phyloP scores from a whole-genome alignment of 2,113 vertebrate genomes.

The Myrmophylax atrothorax region DNA sequence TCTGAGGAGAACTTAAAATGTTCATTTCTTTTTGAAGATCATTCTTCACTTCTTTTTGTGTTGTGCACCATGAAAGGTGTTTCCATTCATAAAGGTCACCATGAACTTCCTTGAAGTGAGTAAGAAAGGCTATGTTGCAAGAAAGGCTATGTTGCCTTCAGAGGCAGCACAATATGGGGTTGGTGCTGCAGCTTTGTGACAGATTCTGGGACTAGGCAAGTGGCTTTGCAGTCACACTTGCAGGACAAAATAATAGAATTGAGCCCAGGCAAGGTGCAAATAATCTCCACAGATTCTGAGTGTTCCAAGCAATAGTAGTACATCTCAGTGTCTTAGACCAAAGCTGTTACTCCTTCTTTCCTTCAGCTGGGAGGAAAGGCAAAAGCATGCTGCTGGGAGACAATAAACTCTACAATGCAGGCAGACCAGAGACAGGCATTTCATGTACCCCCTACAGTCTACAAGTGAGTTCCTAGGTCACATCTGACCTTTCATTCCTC shows the following conservation, averaged over 20 bases:
- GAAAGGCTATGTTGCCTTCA: background rate
- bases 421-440: background rate
- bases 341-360: background rate
- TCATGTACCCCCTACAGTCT: background rate
- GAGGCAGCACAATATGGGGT: background rate
- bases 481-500: background rate
- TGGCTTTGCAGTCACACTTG: background rate
- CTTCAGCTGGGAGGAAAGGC: background rate
- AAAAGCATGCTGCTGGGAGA: background rate
- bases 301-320: accelerated
- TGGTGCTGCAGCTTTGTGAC: background rate
- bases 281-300: background rate
- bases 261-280: background rate
- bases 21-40: background rate
- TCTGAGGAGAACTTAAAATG: background rate
- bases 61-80: background rate
- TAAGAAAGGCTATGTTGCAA: background rate
- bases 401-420: background rate
- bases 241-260: background rate
- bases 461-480: background rate
- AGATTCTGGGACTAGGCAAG: background rate
- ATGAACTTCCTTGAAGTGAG: background rate
- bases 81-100: background rate
- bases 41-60: background rate
- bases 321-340: background rate